Evolutionary conservation across 2,888 invertebrate species (phyloP).

Genomic region (Pasiphila rectangulata): DNA sequence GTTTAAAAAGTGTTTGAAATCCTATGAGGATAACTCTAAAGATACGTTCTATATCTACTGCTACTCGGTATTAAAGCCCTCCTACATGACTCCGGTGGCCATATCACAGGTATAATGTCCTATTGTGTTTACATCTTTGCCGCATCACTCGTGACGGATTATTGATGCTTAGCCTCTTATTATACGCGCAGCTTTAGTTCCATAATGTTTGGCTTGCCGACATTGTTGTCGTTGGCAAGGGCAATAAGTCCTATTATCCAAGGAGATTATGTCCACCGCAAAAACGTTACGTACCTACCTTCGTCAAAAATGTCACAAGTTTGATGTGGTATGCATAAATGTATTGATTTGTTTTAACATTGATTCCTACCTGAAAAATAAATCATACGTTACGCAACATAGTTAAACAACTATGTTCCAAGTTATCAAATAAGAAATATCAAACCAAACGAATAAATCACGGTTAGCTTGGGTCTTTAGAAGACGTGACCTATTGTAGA

Average conservation of each 20-base stretch:
- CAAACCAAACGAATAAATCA: conserved; percentile 58
- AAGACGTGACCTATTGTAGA: conserved; percentile 57
- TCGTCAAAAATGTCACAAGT: background rate
- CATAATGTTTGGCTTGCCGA: conserved; percentile 45
- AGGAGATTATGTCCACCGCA: no score
- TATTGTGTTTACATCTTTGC: conserved; percentile 53
- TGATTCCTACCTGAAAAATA: no score
- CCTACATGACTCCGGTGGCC: conserved; percentile 28
- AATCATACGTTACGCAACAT: no score
- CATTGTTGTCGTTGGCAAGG: conserved; percentile 30
- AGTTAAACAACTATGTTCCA: conserved; percentile 40
- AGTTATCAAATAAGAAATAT: conserved; percentile 48
- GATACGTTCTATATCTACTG: no score
- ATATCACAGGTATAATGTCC: conserved; percentile 40
- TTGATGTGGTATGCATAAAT: background rate
- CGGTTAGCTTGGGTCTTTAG: conserved; percentile 55
- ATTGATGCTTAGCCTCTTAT: conserved; percentile 64
- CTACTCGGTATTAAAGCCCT: no score
- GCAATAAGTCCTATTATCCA: conserved; percentile 26
- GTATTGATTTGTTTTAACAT: no score
- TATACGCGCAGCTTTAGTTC: conserved; percentile 47
- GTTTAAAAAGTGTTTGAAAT: no score
- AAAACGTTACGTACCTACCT: no score
- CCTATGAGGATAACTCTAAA: no score
- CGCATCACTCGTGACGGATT: conserved; percentile 67